Conservation (phyloP, 1,140 invertebrate genomes). For the Megathymus violae region DNA sequence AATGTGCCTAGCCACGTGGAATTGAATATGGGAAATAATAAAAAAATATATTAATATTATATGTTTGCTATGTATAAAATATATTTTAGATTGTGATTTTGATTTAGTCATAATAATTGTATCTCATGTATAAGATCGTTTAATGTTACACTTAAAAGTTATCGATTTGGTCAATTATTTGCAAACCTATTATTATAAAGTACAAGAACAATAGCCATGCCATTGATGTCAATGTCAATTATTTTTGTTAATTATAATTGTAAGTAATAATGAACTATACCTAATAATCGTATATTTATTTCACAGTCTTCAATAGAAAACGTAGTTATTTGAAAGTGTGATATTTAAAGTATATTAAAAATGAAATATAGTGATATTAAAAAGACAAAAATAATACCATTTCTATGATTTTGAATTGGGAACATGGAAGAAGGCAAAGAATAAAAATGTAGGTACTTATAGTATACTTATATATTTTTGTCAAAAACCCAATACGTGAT, state of each 20-base stretch:
- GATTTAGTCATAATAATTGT: no score
- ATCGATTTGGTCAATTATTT: conserved; percentile 15
- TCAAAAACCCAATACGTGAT: no score
- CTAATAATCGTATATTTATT: neutral
- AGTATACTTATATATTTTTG: conserved; percentile 16
- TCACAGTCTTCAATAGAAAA: neutral
- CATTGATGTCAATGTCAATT: conserved; percentile 24
- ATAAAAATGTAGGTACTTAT: conserved; percentile 22
- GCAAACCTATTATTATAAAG: no score
- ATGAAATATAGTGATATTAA: neutral
- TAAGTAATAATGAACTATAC: conserved; percentile 5
- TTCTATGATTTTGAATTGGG: conserved; percentile 7
- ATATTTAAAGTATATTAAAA: neutral
- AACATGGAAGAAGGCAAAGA: conserved; percentile 4
- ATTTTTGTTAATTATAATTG: conserved; percentile 30
- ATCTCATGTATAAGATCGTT: no score
- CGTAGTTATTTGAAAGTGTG: conserved; percentile 3
- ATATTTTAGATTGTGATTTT: no score
- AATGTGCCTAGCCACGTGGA: conserved; percentile 9
- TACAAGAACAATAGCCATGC: conserved; percentile 2
- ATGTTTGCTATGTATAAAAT: no score
- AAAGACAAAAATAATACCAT: neutral
- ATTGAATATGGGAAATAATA: conserved; percentile 19
- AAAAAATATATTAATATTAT: no score
- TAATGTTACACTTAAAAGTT: no score